Conservation (phyloP, 2,113 vertebrate species). For the Strix aluco region DNA sequence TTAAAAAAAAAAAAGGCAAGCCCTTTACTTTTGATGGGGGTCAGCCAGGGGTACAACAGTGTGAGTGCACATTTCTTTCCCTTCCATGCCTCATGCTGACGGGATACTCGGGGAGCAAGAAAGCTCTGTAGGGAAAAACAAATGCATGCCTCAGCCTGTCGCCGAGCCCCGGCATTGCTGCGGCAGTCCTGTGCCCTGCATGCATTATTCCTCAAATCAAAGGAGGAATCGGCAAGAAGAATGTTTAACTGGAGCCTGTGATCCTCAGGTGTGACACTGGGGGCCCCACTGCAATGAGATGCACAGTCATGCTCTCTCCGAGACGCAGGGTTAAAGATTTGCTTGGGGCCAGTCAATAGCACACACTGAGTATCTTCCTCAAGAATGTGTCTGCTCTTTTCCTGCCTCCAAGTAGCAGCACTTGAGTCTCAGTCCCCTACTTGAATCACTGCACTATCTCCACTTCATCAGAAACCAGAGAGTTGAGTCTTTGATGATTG, state of each 20-base stretch:
- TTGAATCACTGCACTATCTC: slow-evolving; percentile 75
- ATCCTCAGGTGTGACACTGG: slow-evolving; percentile 66
- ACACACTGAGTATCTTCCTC: slow-evolving; percentile 69
- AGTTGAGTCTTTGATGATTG: slow-evolving; percentile 76
- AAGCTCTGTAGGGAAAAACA: neutral
- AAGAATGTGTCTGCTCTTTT: slow-evolving; percentile 70
- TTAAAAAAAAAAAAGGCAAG: no score
- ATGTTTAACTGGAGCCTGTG: slow-evolving; percentile 48
- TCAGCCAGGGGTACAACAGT: neutral
- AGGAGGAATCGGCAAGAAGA: neutral
- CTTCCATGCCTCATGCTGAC: rapidly evolving
- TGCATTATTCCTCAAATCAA: slow-evolving; percentile 33
- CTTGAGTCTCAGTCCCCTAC: slow-evolving; percentile 71
- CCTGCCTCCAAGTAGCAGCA: slow-evolving; percentile 67
- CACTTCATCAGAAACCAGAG: slow-evolving; percentile 74
- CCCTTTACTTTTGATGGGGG: neutral
- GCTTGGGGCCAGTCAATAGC: slow-evolving; percentile 74
- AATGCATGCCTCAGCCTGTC: neutral
- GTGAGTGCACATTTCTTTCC: neutral
- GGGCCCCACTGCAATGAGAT: slow-evolving; percentile 69
- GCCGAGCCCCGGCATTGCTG: neutral
- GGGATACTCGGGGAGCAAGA: neutral
- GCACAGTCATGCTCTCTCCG: slow-evolving; percentile 70
- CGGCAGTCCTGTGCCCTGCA: neutral
- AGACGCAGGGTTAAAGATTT: slow-evolving; percentile 75